A percentile compares a stretch with the other conserved stretches of the same genome.
Conservation (phyloP, 2,797 vertebrate species). For the Alauda arvensis region DNA sequence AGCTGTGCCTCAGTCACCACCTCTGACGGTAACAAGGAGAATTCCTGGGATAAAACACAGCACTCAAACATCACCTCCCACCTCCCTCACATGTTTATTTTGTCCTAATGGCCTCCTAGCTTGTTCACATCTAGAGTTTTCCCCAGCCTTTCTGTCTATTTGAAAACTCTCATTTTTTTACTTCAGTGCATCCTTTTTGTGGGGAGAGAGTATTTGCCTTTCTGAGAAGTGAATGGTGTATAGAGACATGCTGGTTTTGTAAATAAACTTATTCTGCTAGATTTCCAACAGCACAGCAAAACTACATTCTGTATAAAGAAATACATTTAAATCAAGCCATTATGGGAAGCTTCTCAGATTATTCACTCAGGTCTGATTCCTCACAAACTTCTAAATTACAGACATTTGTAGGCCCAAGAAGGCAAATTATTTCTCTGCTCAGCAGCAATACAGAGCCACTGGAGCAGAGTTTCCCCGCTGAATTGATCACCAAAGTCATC, state of each 20-base stretch:
- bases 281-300: background rate
- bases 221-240: background rate
- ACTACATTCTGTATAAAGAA: background rate
- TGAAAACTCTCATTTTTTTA: background rate
- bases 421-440: background rate
- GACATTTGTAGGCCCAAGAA: background rate
- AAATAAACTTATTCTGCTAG: background rate
- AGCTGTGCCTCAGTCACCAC: background rate
- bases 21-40: background rate
- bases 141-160: background rate
- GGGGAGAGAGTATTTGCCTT: background rate
- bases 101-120: background rate
- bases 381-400: background rate
- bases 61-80: background rate
- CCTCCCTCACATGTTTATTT: background rate
- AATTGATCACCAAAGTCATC: background rate
- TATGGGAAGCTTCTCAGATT: background rate
- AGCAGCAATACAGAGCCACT: background rate
- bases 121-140: background rate
- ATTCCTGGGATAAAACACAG: background rate
- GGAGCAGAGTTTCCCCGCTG: background rate
- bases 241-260: background rate
- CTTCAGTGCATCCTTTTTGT: accelerated
- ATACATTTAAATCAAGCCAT: background rate
- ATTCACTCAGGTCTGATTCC: background rate